A percentile compares a stretch with the other conserved stretches of the same genome.
Conservation (phyloP, 2,797 vertebrate genomes). For the Epinephelus malabaricus region DNA sequence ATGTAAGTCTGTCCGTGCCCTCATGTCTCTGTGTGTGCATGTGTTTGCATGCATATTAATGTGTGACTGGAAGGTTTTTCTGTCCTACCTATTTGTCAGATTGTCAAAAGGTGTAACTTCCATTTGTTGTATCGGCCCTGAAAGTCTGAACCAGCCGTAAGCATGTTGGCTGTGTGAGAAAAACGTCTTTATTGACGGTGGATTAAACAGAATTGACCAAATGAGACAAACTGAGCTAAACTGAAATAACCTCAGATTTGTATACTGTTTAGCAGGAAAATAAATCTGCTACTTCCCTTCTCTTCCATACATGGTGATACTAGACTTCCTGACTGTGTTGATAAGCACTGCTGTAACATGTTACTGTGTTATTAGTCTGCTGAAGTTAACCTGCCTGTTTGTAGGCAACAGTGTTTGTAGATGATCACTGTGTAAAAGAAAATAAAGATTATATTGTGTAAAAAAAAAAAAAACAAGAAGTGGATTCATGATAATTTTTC, state of each 20-base stretch:
- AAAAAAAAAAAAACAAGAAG: constrained; percentile 17
- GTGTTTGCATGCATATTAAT: constrained; percentile 65
- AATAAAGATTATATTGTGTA: constrained; percentile 75
- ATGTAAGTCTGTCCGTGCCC: constrained; percentile 51
- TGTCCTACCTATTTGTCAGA: constrained; percentile 41
- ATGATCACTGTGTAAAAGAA: constrained; percentile 75
- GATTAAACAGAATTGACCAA: constrained; percentile 1
- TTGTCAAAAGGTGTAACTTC: constrained; percentile 38
- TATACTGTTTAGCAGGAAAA: constrained; percentile 23
- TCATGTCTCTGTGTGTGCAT: constrained; percentile 57
- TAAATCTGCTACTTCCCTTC: neutral
- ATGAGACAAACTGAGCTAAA: constrained; percentile 18
- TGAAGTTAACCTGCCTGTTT: constrained; percentile 59
- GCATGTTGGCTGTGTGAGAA: constrained; percentile 61
- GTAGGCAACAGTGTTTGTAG: constrained; percentile 71
- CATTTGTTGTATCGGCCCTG: constrained; percentile 34
- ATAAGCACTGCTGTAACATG: constrained; percentile 46
- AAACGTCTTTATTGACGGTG: neutral
- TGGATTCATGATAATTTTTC: neutral
- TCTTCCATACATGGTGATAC: constrained; percentile 6
- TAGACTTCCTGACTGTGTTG: constrained; percentile 46
- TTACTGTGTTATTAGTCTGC: constrained; percentile 57
- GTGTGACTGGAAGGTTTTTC: constrained; percentile 52
- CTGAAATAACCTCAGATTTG: constrained; percentile 10
- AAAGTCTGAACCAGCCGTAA: constrained; percentile 44